phyloP scores from a whole-genome alignment of 2,797 vertebrate species.

The Acanthis flammea region DNA sequence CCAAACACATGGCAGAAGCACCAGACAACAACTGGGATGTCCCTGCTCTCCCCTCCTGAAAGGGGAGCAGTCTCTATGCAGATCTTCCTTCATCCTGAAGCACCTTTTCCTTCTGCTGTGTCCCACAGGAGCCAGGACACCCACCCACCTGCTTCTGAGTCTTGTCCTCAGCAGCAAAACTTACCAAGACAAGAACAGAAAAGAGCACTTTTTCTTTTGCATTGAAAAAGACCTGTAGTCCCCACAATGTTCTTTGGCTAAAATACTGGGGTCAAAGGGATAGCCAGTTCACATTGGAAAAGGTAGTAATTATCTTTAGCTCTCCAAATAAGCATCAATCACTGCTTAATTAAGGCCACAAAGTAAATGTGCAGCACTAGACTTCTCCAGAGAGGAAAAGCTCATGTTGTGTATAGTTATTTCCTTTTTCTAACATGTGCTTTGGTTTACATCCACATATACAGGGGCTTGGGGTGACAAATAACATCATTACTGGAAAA shows the following conservation, averaged over 20 bases:
- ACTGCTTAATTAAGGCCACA: constrained; percentile 37
- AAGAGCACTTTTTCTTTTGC: not conserved
- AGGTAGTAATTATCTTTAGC: constrained; percentile 32
- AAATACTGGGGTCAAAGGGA: constrained; percentile 6
- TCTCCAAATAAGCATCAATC: constrained; percentile 47
- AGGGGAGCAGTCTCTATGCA: not conserved
- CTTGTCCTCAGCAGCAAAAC: not conserved
- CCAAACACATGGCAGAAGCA: not conserved
- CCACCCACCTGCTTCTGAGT: not conserved
- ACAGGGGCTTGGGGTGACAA: constrained; percentile 46
- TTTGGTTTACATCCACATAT: constrained; percentile 25
- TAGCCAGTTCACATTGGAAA: not conserved
- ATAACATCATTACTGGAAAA: constrained; percentile 55
- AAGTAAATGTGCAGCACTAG: not conserved
- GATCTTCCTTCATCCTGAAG: not conserved
- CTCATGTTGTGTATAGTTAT: constrained; percentile 11
- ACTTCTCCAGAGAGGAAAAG: constrained; percentile 28
- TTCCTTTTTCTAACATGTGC: constrained; percentile 5
- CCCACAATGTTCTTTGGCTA: not conserved
- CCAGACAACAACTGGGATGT: not conserved
- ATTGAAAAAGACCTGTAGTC: not conserved
- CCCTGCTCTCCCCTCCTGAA: not conserved
- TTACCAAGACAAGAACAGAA: not conserved
- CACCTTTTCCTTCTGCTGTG: not conserved
- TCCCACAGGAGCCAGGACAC: not conserved